Conservation (phyloP, 2,888 invertebrate species). For the Oscheius sp. region DNA sequence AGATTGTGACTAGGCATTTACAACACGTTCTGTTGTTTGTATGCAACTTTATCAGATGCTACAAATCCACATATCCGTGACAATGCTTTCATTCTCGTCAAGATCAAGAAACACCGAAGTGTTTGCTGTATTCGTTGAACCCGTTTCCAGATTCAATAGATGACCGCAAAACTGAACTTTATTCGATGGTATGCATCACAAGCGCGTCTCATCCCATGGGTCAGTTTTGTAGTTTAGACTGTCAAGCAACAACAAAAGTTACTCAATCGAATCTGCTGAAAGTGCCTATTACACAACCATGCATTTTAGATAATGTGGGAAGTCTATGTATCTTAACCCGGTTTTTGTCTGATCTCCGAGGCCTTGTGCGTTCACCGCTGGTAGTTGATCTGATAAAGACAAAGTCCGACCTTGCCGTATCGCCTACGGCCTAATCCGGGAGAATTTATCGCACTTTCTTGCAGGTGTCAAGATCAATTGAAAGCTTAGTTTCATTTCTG, state of each 20-base stretch:
- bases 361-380: neutral
- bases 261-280: neutral
- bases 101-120: no score
- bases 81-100: no score
- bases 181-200: no score
- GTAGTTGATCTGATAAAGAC: conserved; percentile 1
- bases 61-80: no score
- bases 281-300: neutral
- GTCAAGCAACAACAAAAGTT: no score
- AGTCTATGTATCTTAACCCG: neutral
- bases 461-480: neutral
- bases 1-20: no score
- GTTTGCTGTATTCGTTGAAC: no score
- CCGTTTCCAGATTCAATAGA: neutral
- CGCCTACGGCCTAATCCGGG: neutral
- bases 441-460: neutral
- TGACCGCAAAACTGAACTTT: neutral
- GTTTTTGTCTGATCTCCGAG: neutral
- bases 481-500: neutral
- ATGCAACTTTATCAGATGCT: no score
- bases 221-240: no score
- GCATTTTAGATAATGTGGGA: neutral
- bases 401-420: conserved; percentile 1
- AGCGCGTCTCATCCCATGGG: no score
- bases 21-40: no score